Evolutionary conservation across 1,140 invertebrate species (phyloP).

Genomic region (Nephotettix cincticeps): DNA sequence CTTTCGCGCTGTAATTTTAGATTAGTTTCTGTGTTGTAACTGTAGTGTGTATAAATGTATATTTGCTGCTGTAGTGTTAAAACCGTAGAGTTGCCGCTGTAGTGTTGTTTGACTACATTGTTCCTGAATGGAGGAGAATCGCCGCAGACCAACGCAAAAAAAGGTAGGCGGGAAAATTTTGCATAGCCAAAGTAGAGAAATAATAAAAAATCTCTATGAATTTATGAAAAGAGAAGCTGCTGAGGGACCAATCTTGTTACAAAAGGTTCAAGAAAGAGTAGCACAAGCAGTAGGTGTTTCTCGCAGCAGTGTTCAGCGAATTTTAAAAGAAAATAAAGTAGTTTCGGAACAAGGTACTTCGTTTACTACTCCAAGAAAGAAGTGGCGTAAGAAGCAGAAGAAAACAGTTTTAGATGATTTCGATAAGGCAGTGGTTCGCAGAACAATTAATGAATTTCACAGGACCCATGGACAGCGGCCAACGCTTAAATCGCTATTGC

Average conservation of each 20-base stretch:
- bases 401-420: conserved; percentile 16
- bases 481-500: not conserved
- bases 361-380: conserved; percentile 4
- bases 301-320: not conserved
- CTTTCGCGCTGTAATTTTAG: no score
- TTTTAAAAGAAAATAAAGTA: conserved; percentile 12
- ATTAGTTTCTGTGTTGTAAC: no score
- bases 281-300: not conserved
- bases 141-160: not conserved
- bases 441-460: conserved; percentile 16
- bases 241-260: conserved; percentile 1
- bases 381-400: not conserved
- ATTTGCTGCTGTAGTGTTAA: no score
- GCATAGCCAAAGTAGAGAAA: not conserved
- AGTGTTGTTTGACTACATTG: not conserved
- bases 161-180: not conserved
- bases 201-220: not conserved
- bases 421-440: not conserved
- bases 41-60: no score
- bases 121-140: not conserved
- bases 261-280: conserved; percentile 11
- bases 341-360: conserved; percentile 5
- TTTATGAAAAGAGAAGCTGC: conserved; percentile 16
- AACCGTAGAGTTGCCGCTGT: not conserved
- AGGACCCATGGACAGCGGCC: not conserved